Conservation (phyloP, 2,888 invertebrate species). For the Matsumyia berberina region DNA sequence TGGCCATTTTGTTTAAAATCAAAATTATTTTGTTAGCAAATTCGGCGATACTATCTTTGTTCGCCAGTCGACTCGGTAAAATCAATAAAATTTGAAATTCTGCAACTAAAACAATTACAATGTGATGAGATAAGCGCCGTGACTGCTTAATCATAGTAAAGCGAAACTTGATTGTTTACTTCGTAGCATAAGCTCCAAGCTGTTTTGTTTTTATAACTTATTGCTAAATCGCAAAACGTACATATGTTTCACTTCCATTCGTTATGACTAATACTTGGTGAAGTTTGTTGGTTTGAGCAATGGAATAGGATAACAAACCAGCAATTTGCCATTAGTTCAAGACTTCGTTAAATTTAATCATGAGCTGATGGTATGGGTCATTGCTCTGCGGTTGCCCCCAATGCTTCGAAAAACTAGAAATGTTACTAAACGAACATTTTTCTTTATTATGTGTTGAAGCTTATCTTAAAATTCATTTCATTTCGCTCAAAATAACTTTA, state of each 20-base stretch:
- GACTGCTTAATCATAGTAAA: neutral
- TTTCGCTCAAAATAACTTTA: neutral
- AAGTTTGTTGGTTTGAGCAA: neutral
- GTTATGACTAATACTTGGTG: constrained; percentile 24
- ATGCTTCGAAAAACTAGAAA: neutral
- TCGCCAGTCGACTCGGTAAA: constrained; percentile 56
- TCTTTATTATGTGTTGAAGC: neutral
- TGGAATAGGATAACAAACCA: neutral
- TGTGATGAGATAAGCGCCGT: constrained; percentile 56
- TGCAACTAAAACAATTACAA: constrained; percentile 49
- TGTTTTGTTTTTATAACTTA: constrained; percentile 31
- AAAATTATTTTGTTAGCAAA: neutral
- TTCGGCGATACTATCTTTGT: neutral
- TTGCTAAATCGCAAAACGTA: neutral
- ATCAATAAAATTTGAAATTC: constrained; percentile 70
- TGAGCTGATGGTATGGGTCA: constrained; percentile 16
- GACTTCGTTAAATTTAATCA: constrained; percentile 10
- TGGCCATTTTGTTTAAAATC: constrained; percentile 16
- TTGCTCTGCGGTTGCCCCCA: constrained; percentile 29
- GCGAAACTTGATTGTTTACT: constrained; percentile 30
- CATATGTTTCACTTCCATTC: neutral
- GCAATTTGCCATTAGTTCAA: neutral
- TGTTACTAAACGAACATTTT: neutral
- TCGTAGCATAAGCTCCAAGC: neutral
- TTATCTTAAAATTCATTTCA: neutral